phyloP scores from a whole-genome alignment of 2,888 invertebrate species.

The Heliothis peltigera region DNA sequence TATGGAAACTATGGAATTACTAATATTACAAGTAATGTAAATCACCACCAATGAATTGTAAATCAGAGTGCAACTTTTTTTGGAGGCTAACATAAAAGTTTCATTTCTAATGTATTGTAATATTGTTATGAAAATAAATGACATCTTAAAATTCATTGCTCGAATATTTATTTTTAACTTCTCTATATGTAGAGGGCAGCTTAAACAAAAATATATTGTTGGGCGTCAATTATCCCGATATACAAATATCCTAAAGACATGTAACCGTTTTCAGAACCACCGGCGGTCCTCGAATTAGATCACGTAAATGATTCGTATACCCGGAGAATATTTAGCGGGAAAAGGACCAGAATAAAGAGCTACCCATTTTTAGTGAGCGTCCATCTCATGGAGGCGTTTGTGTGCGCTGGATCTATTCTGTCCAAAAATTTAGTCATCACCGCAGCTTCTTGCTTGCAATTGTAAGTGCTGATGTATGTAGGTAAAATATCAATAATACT shows the following conservation, averaged over 20 bases:
- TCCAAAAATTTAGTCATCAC: slow-evolving; percentile 67
- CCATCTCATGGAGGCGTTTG: slow-evolving; percentile 60
- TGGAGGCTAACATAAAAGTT: not conserved
- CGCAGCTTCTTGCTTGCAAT: slow-evolving; percentile 71
- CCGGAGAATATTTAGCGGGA: slow-evolving; percentile 64
- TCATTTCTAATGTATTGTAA: not conserved
- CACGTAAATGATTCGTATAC: slow-evolving; percentile 18
- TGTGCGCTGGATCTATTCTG: slow-evolving; percentile 70
- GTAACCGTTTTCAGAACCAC: slow-evolving; percentile 23
- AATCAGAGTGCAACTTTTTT: not conserved
- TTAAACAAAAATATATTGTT: not conserved
- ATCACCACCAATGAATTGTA: not conserved
- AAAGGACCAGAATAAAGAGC: slow-evolving; percentile 42
- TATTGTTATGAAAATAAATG: slow-evolving; percentile 11
- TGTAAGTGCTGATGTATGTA: slow-evolving; percentile 58
- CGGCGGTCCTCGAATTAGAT: slow-evolving; percentile 11
- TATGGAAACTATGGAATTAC: not conserved
- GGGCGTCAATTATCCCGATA: not conserved
- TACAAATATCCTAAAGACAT: not conserved
- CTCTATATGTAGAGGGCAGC: too few relatives aligned
- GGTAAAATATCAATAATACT: too few relatives aligned
- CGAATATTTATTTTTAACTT: not conserved
- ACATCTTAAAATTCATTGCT: not conserved
- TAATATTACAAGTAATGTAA: not conserved
- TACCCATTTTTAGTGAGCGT: slow-evolving; percentile 71